Evolutionary conservation across 2,888 invertebrate species (phyloP).

Genomic region (Melieria omissa): DNA sequence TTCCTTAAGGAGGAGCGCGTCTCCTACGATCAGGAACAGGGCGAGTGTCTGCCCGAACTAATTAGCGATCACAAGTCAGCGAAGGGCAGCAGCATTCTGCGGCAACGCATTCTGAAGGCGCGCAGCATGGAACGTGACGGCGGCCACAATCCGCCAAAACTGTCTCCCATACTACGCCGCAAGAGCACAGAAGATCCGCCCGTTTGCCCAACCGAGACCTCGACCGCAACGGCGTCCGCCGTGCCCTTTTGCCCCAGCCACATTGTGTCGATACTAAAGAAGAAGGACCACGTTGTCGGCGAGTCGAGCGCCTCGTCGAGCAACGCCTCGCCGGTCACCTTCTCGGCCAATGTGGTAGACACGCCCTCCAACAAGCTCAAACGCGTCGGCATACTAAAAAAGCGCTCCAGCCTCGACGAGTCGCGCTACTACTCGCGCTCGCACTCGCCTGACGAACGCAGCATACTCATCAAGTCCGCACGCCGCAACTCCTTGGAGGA

Average conservation of each 20-base stretch:
- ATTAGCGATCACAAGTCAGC: slow-evolving; percentile 21
- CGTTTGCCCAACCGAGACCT: slow-evolving; percentile 17
- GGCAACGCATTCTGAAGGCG: slow-evolving; percentile 51
- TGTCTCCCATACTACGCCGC: slow-evolving; percentile 59
- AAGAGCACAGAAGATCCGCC: slow-evolving; percentile 68
- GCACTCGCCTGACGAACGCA: slow-evolving; percentile 66
- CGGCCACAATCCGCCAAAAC: slow-evolving; percentile 50
- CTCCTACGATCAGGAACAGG: slow-evolving; percentile 44
- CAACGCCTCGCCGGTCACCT: slow-evolving; percentile 80
- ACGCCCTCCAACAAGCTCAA: slow-evolving; percentile 70
- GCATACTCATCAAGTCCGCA: slow-evolving; percentile 64
- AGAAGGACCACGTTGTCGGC: slow-evolving; percentile 68
- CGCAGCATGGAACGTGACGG: slow-evolving; percentile 53
- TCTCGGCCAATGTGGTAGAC: slow-evolving; percentile 80
- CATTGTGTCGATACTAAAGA: slow-evolving; percentile 76
- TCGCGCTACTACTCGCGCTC: slow-evolving; percentile 66
- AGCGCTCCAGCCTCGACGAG: slow-evolving; percentile 85
- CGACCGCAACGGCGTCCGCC: slow-evolving; percentile 3
- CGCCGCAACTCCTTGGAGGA: slow-evolving; percentile 66
- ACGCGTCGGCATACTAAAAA: slow-evolving; percentile 84
- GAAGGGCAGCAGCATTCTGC: slow-evolving; percentile 41
- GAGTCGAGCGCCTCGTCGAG: slow-evolving; percentile 68
- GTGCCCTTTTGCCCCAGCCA: slow-evolving; percentile 51
- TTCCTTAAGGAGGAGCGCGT: slow-evolving; percentile 50
- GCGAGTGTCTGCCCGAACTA: slow-evolving; percentile 19